Evolutionary conservation across 1,140 invertebrate species (phyloP).

Genomic region (Drosophila takahashii): DNA sequence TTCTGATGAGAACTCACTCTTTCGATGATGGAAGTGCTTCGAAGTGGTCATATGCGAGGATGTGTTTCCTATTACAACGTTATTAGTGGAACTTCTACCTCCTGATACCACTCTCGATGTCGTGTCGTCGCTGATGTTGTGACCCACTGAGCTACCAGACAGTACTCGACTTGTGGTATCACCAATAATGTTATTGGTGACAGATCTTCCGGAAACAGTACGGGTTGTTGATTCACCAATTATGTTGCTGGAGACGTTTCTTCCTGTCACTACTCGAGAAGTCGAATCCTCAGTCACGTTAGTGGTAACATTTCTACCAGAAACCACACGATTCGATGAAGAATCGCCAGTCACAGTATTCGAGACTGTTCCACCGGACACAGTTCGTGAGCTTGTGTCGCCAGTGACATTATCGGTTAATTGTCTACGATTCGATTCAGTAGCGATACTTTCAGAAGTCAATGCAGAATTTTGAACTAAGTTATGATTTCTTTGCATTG

Average conservation of each 20-base stretch:
- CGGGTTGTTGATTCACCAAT: conserved; percentile 35
- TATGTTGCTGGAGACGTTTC: conserved; percentile 31
- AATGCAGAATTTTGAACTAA: conserved; percentile 39
- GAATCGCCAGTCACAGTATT: conserved; percentile 41
- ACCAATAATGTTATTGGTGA: conserved; percentile 32
- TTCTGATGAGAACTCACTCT: conserved; percentile 90
- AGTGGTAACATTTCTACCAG: conserved; percentile 19
- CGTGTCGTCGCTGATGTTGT: conserved; percentile 17
- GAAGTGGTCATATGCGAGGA: conserved; percentile 43
- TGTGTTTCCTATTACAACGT: conserved; percentile 27
- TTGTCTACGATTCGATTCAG: conserved; percentile 41
- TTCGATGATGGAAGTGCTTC: conserved; percentile 86
- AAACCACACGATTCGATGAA: conserved; percentile 35
- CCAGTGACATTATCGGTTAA: conserved; percentile 4
- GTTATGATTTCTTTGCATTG: conserved; percentile 65
- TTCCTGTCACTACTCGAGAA: conserved; percentile 16
- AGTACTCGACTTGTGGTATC: conserved; percentile 17
- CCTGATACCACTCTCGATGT: conserved; percentile 20
- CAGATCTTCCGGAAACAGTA: conserved; percentile 15
- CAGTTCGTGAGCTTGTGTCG: conserved; percentile 10
- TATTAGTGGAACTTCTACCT: conserved; percentile 24
- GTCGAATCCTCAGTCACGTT: conserved; percentile 41
- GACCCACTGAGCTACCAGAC: conserved; percentile 1
- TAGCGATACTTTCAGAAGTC: conserved; percentile 40
- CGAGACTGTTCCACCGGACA: conserved; percentile 11